These are phyloP conservation scores for Leptinotarsa juncta DNA, from an alignment of 2,888 invertebrate species.

Conservation along the genomic window DNA sequence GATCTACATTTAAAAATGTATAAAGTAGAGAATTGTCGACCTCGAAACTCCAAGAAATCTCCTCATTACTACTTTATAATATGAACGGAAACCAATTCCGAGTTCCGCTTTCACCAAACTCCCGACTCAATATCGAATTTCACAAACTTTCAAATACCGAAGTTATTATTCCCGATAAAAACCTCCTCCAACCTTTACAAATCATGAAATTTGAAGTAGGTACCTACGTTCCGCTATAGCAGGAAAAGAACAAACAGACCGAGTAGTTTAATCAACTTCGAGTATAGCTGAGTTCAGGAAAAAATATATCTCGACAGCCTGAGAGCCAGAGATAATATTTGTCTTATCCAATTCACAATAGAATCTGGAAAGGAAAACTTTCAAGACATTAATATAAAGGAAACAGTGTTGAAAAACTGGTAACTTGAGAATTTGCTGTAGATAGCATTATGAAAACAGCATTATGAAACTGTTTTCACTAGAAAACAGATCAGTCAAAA, in stretches of 20 bases:
- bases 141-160: neutral
- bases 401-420: no score
- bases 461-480: no score
- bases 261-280: slow-evolving; percentile 2
- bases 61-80: neutral
- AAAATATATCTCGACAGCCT: neutral
- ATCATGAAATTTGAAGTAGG: slow-evolving; percentile 11
- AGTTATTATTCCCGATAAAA: slow-evolving; percentile 5
- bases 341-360: neutral
- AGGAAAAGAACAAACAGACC: slow-evolving; percentile 7
- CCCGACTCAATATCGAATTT: neutral
- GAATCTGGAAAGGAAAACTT: no score
- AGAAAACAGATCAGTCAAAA: no score
- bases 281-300: neutral
- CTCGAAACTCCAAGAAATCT: neutral
- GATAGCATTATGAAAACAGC: no score
- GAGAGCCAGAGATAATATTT: neutral
- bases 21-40: neutral
- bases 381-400: no score
- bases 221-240: neutral
- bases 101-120: neutral
- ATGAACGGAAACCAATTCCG: neutral
- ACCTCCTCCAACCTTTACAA: neutral
- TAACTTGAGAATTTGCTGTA: no score
- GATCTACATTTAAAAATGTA: no score